These are phyloP conservation scores for Eudasyphora cyanicolor DNA, from an alignment of 2,888 invertebrate species.

Conservation along the genomic window DNA sequence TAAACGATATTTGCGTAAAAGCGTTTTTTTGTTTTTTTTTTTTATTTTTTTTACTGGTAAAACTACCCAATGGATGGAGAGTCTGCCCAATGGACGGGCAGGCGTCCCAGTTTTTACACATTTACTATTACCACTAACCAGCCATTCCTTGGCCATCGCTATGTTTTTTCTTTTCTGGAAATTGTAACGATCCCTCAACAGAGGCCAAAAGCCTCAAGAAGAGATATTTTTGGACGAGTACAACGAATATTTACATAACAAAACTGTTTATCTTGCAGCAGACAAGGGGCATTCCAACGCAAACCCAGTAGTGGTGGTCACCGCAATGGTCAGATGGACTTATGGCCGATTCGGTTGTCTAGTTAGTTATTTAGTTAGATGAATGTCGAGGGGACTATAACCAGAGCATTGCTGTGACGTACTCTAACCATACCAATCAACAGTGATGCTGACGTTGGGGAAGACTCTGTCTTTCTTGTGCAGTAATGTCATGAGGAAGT, in stretches of 20 bases:
- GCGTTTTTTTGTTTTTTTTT: no score
- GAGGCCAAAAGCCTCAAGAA: not conserved
- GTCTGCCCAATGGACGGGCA: not conserved
- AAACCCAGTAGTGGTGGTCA: not conserved
- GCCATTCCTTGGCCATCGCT: not conserved
- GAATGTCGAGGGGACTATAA: not conserved
- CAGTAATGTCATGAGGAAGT: no score
- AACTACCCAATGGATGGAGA: no score
- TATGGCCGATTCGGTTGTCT: no score
- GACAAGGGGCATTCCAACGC: not conserved
- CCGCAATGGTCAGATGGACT: no score
- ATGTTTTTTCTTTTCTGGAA: not conserved
- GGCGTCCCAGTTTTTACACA: not conserved
- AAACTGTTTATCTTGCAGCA: constrained; percentile 15
- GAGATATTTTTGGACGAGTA: not conserved
- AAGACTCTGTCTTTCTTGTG: not conserved
- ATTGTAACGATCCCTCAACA: not conserved
- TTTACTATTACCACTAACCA: not conserved
- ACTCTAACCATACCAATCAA: no score
- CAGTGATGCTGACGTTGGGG: not conserved
- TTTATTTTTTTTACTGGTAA: no score
- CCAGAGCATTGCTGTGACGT: not conserved
- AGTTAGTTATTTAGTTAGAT: no score
- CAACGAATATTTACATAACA: constrained; percentile 16
- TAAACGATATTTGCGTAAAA: not conserved